Base-by-base conservation (phyloP, 2,113 vertebrate genomes). In the Dendrocopos noguchii region DNA sequence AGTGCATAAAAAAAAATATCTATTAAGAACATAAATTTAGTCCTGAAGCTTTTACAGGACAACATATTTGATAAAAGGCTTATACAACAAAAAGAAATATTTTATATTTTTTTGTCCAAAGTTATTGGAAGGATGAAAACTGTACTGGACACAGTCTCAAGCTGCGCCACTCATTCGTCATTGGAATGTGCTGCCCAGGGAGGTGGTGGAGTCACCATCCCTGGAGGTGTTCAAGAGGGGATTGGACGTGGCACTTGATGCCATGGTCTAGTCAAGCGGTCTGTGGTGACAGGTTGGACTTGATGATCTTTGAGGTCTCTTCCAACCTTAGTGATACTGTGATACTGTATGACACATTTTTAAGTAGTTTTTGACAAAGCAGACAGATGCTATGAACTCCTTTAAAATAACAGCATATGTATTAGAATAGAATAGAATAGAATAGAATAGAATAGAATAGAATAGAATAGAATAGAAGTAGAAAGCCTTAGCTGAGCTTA, bases 11-110 rank as follows among this genome's bases (percentile, higher is more conserved):
- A 44, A 22, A 55, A 28, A 11, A 57, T 7, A 15, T 66, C 29
- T 16, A 53, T 74, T n/a, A 76, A 39, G 36, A 78, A 95, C 92
- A 93, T 34, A 82, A 84, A 93, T 74, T 64, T 33, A 79, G 14
- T 80, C 57, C 33, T 80, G 36, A 92, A 86, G 44, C 9, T 13
- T 71, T 55, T 66, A 36, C 17, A 79, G 24, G 42, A 73, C 20
- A 57, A 61, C 0, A 1, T 20, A 79, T 47, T 77, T 92, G 25
- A 87, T 55, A 91, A 93, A 88, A 81, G 7, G 10, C 15, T 64
- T 72, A 42, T 2, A 34, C 1, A 53, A 60, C 73, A 50, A 55
- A 13, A 3, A 59, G 86, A 4, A 34, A 44, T 33, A 59, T 82
- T 17, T 2, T 5, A 0, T 3, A 7, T 44, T 10, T 47, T 75